These are phyloP conservation scores for Oplegnathus fasciatus DNA, from an alignment of 2,113 vertebrate genomes.

Conservation along the genomic window DNA sequence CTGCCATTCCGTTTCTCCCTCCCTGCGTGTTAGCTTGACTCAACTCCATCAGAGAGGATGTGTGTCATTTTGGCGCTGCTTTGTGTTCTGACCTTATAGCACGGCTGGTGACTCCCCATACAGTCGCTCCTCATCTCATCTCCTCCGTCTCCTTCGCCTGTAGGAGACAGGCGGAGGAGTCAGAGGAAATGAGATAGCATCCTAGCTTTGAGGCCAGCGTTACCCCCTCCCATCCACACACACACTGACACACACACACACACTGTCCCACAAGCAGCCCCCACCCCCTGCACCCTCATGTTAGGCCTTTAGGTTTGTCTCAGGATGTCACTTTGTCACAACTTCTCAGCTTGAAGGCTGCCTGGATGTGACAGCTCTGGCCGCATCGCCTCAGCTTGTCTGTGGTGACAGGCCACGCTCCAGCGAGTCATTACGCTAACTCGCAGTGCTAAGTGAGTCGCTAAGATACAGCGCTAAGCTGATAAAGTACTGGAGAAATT, in stretches of 20 bases:
- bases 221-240: background rate
- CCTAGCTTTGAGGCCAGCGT: constrained; percentile 59
- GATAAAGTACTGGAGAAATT: constrained; percentile 72
- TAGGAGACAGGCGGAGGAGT: constrained; percentile 62
- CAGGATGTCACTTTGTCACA: constrained; percentile 79
- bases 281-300: constrained; percentile 52
- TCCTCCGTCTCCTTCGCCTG: constrained; percentile 54
- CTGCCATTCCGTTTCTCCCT: constrained; percentile 31
- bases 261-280: constrained; percentile 54
- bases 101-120: constrained; percentile 71
- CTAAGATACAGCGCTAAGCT: constrained; percentile 72
- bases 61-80: constrained; percentile 74
- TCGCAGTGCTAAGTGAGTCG: constrained; percentile 72
- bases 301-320: constrained; percentile 76
- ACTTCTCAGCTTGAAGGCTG: constrained; percentile 75
- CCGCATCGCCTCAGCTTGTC: constrained; percentile 70
- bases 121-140: constrained; percentile 74
- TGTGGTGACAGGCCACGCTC: constrained; percentile 73
- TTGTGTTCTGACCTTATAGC: constrained; percentile 70
- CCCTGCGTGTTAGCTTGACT: constrained; percentile 41
- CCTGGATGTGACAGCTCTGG: constrained; percentile 78
- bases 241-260: constrained; percentile 21
- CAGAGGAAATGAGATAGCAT: constrained; percentile 66
- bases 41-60: constrained; percentile 57
- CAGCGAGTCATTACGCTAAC: constrained; percentile 76